Base-by-base conservation (phyloP, 2,888 invertebrate genomes). In the Lithophane leautieri region DNA sequence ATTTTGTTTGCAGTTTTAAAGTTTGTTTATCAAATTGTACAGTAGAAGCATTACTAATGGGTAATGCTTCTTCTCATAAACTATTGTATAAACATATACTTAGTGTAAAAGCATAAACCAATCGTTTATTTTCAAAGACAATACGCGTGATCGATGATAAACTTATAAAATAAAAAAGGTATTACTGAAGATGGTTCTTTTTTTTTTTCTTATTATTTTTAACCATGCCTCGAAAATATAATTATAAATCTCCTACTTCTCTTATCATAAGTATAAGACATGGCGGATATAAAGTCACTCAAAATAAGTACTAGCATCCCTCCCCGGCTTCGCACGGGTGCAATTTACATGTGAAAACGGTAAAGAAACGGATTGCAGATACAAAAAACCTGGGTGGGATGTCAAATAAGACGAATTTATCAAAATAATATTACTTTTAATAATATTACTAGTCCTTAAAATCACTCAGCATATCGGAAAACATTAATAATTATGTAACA, bases 61-160 rank as follows among this genome's bases (percentile, higher is more conserved):
- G 47, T 66, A 47, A 28, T 52, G 28, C 22, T 28, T 2, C 25
- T 66, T 52, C 9, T 52, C 6, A 47, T 65, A 34, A 34, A 56
- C 22, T 52, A 16, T 54, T 66, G 16, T 70, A 42, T 11, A 22
- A 19, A 47, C 16, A 6, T 76, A 25, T 34, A 34, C 12, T 34
- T 66, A 77, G 34, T 22, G 44, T 78, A 63, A 76, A 47, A 11
- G 54, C n/a, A 69, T 69, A 9, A 79, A 79, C 73, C 79, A 86
- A 86, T 86, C 62, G 73, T 74, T 73, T 44, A 56, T 79, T 80
- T 79, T 73, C 58, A 44, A 79, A 54, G 76, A 86, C 76, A 79
- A 79, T 83, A 86, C 63, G 61, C 52, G 70, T 75, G 67, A 61
- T 71, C 42, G 50, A 80, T 58, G 60, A 34, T 82, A 61, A 81